phyloP scores from a whole-genome alignment of 2,113 vertebrate species.

The Bubo scandiacus region DNA sequence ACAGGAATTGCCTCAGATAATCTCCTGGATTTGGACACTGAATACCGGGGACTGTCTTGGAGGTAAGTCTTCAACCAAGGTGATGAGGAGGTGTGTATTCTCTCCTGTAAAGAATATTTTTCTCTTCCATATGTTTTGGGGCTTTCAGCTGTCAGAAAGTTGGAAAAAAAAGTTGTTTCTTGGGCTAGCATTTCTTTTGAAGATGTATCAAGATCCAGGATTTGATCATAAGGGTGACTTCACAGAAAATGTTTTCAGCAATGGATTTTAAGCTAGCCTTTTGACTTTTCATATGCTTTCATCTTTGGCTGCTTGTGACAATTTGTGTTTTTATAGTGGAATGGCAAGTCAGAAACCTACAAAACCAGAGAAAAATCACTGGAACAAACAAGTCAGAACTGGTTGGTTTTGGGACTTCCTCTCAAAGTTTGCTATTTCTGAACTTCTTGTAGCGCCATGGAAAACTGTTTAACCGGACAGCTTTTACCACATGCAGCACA shows the following conservation, averaged over 20 bases:
- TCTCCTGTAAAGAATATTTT: not conserved
- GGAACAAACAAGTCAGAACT: not conserved
- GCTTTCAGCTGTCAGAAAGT: not conserved
- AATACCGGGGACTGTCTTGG: constrained; percentile 90
- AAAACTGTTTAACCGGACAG: not conserved
- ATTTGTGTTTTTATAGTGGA: not conserved
- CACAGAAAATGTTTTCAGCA: not conserved
- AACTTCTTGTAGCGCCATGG: not conserved
- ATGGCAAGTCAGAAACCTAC: not conserved
- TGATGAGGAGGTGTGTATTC: not conserved
- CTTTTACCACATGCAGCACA: not conserved
- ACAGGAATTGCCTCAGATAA: constrained; percentile 83
- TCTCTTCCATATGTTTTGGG: not conserved
- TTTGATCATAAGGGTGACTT: not conserved
- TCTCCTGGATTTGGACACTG: constrained; percentile 71
- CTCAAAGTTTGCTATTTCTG: not conserved
- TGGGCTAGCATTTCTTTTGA: not conserved
- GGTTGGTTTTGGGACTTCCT: not conserved
- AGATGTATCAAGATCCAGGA: not conserved
- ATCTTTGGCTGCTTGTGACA: not conserved
- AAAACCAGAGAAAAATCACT: not conserved
- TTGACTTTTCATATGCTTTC: not conserved
- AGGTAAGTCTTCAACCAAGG: constrained; percentile 72
- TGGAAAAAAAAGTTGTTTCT: not conserved
- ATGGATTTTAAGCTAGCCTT: not conserved